Percentiles rank a stretch among this genome's conserved stretches.
phyloP scores from a whole-genome alignment of 2,113 vertebrate species.

The Aramus guarauna region DNA sequence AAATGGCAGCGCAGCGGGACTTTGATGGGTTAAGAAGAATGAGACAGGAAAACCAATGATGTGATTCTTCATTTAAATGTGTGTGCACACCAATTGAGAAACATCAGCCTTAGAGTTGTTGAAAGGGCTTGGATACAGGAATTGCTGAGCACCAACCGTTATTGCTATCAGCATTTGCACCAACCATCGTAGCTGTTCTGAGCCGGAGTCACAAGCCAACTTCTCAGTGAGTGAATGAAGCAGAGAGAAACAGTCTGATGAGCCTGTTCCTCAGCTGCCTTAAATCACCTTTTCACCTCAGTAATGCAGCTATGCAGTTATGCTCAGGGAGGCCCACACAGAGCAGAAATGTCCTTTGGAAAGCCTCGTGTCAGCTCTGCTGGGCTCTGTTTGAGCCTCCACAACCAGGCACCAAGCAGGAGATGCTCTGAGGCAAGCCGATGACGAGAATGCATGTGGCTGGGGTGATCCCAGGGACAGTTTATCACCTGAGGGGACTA shows the following conservation, averaged over 20 bases:
- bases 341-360: neutral
- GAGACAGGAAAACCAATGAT: neutral
- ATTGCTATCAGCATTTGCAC: neutral
- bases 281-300: neutral
- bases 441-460: accelerated
- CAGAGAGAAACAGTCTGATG: neutral
- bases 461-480: accelerated
- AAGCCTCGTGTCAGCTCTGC: neutral
- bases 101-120: neutral
- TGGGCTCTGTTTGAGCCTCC: neutral
- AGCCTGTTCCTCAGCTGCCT: neutral
- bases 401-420: neutral
- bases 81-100: neutral
- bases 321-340: neutral
- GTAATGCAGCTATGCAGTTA: neutral
- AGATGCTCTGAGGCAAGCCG: neutral
- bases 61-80: neutral
- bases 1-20: neutral
- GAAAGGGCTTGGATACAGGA: neutral
- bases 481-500: neutral
- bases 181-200: neutral
- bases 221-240: neutral
- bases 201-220: neutral
- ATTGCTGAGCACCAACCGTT: neutral
- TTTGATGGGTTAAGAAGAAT: neutral